Conservation (phyloP, 2,113 vertebrate species). For the Neolamprologus falcicula region DNA sequence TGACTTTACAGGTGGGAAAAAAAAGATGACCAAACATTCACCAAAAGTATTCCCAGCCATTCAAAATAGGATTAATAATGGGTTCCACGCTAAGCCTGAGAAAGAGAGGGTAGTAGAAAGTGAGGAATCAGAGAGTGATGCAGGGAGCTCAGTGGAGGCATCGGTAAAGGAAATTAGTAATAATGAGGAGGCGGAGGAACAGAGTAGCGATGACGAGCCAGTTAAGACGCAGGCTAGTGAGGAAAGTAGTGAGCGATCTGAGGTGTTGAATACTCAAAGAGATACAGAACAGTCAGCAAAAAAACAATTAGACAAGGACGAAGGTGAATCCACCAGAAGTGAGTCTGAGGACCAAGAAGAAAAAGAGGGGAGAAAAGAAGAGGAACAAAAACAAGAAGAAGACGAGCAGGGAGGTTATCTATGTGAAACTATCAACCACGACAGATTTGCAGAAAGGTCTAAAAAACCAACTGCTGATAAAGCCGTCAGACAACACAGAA, state of each 20-base stretch:
- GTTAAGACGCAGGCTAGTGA: slow-evolving; percentile 21
- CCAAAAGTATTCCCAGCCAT: background rate
- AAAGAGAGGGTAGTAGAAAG: slow-evolving; percentile 5
- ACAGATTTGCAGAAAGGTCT: background rate
- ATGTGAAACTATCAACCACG: background rate
- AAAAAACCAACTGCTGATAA: background rate
- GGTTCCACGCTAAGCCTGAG: background rate
- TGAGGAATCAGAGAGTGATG: slow-evolving; percentile 25
- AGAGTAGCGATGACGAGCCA: slow-evolving; percentile 10
- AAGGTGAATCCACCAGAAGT: background rate
- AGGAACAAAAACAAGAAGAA: background rate
- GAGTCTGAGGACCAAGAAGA: background rate
- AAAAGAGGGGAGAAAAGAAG: background rate
- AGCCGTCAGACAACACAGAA: background rate
- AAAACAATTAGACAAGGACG: background rate
- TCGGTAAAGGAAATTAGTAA: slow-evolving; percentile 15
- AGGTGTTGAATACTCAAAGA: background rate
- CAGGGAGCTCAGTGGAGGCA: slow-evolving; percentile 18
- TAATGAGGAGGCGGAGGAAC: slow-evolving; percentile 31
- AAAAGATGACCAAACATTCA: slow-evolving; percentile 11
- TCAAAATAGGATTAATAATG: background rate
- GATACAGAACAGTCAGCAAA: background rate
- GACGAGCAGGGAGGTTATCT: background rate
- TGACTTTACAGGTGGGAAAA: background rate
- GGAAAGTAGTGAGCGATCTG: slow-evolving; percentile 26